Evolutionary conservation across 1,140 invertebrate genomes (phyloP).

Genomic region (Polypedilum pembai): DNA sequence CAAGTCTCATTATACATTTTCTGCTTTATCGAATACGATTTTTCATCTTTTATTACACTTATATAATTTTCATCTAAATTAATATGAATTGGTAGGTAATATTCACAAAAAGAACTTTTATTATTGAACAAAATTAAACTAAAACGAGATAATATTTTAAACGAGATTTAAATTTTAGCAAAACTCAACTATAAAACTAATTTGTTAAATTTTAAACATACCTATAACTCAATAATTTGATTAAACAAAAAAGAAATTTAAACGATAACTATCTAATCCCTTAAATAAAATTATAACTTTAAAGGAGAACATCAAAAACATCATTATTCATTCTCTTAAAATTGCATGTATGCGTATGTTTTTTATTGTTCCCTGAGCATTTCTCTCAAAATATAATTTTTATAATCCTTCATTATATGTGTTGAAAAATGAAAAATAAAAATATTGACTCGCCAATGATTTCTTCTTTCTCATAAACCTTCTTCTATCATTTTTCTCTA

Average conservation of each 20-base stretch:
- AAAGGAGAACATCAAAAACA: background rate
- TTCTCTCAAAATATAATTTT: background rate
- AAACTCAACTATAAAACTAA: background rate
- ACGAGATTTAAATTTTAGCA: slow-evolving; percentile 1
- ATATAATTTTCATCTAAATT: too few species aligned
- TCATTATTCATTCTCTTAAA: background rate
- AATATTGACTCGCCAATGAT: background rate
- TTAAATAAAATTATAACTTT: background rate
- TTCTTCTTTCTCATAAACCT: background rate
- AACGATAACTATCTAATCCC: background rate
- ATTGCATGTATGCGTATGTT: background rate
- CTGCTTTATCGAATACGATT: background rate
- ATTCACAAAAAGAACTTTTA: background rate
- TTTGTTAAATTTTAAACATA: too few species aligned
- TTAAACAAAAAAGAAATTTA: background rate
- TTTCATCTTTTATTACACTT: too few species aligned
- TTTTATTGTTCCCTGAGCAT: slow-evolving; percentile 22
- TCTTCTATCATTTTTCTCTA: background rate
- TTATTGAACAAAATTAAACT: background rate
- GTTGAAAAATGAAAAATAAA: slow-evolving; percentile 15
- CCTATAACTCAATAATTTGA: background rate
- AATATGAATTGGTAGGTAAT: too few species aligned
- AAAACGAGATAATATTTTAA: background rate
- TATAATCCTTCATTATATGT: background rate
- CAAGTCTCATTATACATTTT: background rate